phyloP scores from a whole-genome alignment of 2,797 vertebrate species.

The Melanotaenia maccullochi region DNA sequence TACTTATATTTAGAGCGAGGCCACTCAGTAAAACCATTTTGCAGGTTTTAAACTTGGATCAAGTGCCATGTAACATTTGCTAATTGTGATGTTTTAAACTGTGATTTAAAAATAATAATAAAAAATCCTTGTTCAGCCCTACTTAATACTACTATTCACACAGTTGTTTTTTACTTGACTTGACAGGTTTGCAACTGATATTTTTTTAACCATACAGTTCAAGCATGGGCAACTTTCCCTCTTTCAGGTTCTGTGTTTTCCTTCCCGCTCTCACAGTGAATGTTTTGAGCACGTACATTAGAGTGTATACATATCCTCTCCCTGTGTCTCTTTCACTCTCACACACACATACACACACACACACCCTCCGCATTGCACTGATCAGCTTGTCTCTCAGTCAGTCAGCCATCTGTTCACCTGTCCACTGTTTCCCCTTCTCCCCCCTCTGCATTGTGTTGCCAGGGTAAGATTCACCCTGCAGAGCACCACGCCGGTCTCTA shows the following conservation, averaged over 20 bases:
- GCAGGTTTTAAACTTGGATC: no score
- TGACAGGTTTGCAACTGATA: constrained; percentile 24
- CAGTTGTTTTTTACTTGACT: constrained; percentile 1
- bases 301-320: constrained; percentile 7
- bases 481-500: constrained; percentile 70
- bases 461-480: constrained; percentile 83
- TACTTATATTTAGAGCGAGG: no score
- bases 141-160: constrained; percentile 5
- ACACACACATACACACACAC: constrained; percentile 13
- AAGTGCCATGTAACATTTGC: no score
- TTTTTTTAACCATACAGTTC: constrained; percentile 42
- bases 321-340: constrained; percentile 11
- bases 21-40: no score
- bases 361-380: constrained; percentile 58
- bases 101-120: no score
- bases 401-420: constrained; percentile 84
- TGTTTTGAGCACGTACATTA: constrained; percentile 29
- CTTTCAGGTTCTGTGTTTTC: constrained; percentile 33
- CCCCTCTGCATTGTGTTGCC: constrained; percentile 81
- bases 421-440: constrained; percentile 59
- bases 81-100: neutral
- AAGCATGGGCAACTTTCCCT: constrained; percentile 52
- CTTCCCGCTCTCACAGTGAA: constrained; percentile 38
- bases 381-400: constrained; percentile 79
- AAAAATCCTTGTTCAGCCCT: neutral